These are phyloP conservation scores for Clistopyga incitator DNA, from an alignment of 2,888 invertebrate species.

Conservation along the genomic window DNA sequence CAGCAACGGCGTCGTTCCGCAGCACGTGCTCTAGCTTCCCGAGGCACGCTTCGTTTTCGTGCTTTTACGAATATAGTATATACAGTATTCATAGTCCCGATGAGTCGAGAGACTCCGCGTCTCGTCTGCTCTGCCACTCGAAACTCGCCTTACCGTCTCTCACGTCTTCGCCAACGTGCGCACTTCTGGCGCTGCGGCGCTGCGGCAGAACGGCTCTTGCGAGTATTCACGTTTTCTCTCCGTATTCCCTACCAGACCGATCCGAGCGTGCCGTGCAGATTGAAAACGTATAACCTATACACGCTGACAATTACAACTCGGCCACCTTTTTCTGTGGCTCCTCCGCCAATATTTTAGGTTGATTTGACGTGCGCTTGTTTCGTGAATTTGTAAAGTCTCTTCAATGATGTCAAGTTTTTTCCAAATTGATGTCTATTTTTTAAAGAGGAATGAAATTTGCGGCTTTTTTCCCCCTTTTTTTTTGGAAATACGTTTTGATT, in stretches of 20 bases:
- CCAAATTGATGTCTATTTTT: too few species aligned
- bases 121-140: conserved; percentile 23
- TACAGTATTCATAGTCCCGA: conserved; percentile 47
- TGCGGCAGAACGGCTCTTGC: conserved; percentile 28
- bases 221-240: conserved; percentile 26
- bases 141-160: conserved; percentile 19
- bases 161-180: not conserved
- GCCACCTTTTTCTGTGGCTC: conserved; percentile 1
- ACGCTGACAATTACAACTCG: not conserved
- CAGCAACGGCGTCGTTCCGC: not conserved
- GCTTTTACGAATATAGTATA: conserved; percentile 35
- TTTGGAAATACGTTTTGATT: too few species aligned
- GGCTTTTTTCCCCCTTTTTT: too few species aligned
- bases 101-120: conserved; percentile 48
- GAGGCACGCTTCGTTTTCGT: conserved; percentile 59
- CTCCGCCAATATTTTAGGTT: not conserved
- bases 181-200: not conserved
- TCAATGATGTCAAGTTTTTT: too few species aligned
- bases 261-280: conserved; percentile 29
- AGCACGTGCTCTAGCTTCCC: conserved; percentile 45
- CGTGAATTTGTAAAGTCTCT: too few species aligned
- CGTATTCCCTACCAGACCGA: conserved; percentile 5
- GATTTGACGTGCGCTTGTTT: too few species aligned
- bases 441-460: too few species aligned
- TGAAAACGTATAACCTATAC: conserved; percentile 31